These are phyloP conservation scores for Petrosia ficiformis DNA, from an alignment of 37 sponge, comb jelly and placozoan species.

Conservation along the genomic window DNA sequence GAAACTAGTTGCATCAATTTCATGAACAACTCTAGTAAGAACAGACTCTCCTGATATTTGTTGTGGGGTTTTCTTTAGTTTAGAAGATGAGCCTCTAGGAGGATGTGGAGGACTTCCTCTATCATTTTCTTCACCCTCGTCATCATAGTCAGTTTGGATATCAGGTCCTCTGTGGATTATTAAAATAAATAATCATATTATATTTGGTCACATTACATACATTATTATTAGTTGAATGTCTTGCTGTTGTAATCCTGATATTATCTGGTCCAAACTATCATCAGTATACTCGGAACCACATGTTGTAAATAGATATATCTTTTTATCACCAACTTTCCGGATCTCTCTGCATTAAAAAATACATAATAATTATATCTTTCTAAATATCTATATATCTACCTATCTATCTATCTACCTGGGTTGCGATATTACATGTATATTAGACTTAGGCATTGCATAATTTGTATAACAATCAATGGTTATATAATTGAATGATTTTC, in stretches of 20 bases:
- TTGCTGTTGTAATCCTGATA: constrained; percentile 49
- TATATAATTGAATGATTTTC: too few species aligned
- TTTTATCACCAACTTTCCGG: constrained; percentile 64
- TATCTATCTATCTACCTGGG: too few species aligned
- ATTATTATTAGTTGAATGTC: constrained; percentile 68
- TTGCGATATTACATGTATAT: too few species aligned
- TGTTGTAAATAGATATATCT: constrained; percentile 81
- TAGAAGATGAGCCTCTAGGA: constrained; percentile 1
- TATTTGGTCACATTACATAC: constrained; percentile 33
- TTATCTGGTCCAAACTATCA: constrained; percentile 64
- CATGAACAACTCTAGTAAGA: constrained; percentile 31
- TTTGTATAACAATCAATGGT: too few species aligned
- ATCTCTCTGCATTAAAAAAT: constrained; percentile 9
- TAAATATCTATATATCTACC: too few species aligned
- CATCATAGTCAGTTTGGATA: constrained; percentile 14
- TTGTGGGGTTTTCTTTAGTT: constrained; percentile 52
- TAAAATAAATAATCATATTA: background rate
- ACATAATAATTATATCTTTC: background rate
- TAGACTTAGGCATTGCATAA: too few species aligned
- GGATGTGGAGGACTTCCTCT: constrained; percentile 7
- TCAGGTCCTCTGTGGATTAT: too few species aligned
- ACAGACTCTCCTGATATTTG: constrained; percentile 67
- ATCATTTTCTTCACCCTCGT: constrained; percentile 16
- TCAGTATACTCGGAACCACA: constrained; percentile 74
- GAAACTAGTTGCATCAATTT: constrained; percentile 52